Base-by-base conservation (phyloP, 2,113 vertebrate genomes). In the Anhinga anhinga region DNA sequence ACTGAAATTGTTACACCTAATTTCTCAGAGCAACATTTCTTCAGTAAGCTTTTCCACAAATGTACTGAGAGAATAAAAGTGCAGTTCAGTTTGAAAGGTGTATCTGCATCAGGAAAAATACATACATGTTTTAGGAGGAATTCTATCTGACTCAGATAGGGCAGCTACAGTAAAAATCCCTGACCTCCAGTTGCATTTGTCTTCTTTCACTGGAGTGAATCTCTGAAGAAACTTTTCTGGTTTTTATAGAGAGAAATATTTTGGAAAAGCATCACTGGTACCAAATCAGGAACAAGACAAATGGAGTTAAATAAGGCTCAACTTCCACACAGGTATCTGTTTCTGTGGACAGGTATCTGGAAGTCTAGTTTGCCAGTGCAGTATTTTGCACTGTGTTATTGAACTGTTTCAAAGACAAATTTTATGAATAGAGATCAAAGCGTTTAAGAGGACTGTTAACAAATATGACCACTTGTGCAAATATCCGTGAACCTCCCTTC, bases 401-500 rank as follows among this genome's bases (percentile, higher is more conserved):
- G 96, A 98, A 89, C 96, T 96, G 58, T 88, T 98, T 94, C 85
- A 92, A 95, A 93, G 78, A 92, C 90, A 96, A 77, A 88, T 96
- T 85, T 93, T 95, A 91, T 95, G 88, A 97, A 77, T 78, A 95
- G 82, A 95, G 92, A 97, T 98, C 97, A 98, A 98, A 98, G 76
- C 45, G 23, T 84, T 94, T 88, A 55, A 90, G 67, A 84, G 92
- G 92, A 76, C 88, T 95, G 95, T 97, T 97, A 97, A 96, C 95
- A 98, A 97, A 97, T 97, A 92, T 67, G 80, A 96, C 91, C 88
- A 90, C 95, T 98, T 96, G 90, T 95, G 90, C 97, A 98, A 97
- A 97, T 98, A 98, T 93, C 93, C 32, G 30, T 97, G 95, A 96
- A 95, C 89, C 78, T 82, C 62, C 74, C 61, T 74, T 67, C 83